A percentile compares a stretch with the other conserved stretches of the same genome.
phyloP scores from a whole-genome alignment of 2,113 vertebrate species.

The Apteryx owenii region DNA sequence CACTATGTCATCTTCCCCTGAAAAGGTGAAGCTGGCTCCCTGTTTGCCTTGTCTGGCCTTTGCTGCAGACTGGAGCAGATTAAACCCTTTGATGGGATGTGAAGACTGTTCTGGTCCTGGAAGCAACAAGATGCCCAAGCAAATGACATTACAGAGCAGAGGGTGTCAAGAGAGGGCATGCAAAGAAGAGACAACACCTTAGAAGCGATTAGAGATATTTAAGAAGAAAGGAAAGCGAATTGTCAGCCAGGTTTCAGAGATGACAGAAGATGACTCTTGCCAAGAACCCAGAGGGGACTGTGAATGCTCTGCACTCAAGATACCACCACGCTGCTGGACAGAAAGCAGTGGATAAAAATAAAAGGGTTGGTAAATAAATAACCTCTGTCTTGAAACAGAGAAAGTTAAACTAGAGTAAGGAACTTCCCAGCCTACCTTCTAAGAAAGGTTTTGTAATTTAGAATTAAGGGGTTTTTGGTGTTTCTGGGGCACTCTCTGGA shows the following conservation, averaged over 20 bases:
- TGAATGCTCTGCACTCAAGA: neutral
- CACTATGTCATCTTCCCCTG: too few species aligned
- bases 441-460: neutral
- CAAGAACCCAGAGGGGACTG: neutral
- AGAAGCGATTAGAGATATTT: neutral
- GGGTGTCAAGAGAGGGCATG: neutral
- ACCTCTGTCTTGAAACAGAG: neutral
- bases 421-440: neutral
- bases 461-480: neutral
- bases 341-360: neutral
- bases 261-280: neutral
- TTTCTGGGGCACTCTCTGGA: neutral
- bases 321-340: neutral
- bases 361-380: neutral
- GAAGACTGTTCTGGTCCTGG: fast-evolving
- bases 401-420: neutral
- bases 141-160: neutral
- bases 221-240: neutral
- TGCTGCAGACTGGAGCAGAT: neutral
- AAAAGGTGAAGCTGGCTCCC: neutral
- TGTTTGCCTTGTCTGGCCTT: neutral
- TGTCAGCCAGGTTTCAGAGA: neutral
- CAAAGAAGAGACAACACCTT: neutral
- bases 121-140: neutral
- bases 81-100: fast-evolving